Percentiles rank a stretch among this genome's conserved stretches.
These are phyloP conservation scores for Lithobates sylvaticus DNA, from an alignment of 2,797 vertebrate species.

Conservation along the genomic window DNA sequence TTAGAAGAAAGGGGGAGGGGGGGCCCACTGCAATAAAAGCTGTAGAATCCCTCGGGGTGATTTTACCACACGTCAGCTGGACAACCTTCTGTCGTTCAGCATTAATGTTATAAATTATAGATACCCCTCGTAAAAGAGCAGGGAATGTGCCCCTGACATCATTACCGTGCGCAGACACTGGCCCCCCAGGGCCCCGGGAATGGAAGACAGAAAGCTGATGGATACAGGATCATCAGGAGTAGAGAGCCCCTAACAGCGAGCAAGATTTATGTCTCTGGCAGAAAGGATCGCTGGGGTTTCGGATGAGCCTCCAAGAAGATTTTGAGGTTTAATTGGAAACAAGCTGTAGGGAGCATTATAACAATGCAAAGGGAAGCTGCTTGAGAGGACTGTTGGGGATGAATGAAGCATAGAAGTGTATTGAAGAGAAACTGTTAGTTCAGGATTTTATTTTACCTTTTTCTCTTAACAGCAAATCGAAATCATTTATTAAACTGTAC, in stretches of 20 bases:
- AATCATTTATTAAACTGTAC: too few relatives aligned
- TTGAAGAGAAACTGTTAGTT: too few relatives aligned
- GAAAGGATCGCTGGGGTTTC: not conserved
- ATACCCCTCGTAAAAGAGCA: not conserved
- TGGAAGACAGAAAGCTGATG: slow-evolving; percentile 7
- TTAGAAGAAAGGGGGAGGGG: too few relatives aligned
- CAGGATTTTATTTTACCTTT: too few relatives aligned
- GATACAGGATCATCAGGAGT: not conserved
- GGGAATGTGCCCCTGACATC: slow-evolving; percentile 9
- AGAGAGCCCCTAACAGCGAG: not conserved
- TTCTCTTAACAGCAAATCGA: too few relatives aligned
- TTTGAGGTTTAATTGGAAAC: slow-evolving; percentile 26
- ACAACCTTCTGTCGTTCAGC: slow-evolving; percentile 10
- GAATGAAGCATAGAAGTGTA: too few relatives aligned
- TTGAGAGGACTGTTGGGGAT: not conserved
- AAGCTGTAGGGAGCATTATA: slow-evolving; percentile 25
- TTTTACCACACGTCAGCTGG: not conserved
- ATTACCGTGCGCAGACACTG: not conserved
- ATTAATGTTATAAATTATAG: slow-evolving; percentile 34
- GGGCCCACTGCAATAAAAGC: too few relatives aligned
- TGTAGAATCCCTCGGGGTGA: not conserved
- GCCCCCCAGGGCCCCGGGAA: too few relatives aligned
- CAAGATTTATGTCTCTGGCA: slow-evolving; percentile 10
- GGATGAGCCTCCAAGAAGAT: not conserved
- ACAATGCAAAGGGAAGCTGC: slow-evolving; percentile 12